Evolutionary conservation across 2,888 invertebrate species (phyloP).

Genomic region (Diaprepes abbreviatus): DNA sequence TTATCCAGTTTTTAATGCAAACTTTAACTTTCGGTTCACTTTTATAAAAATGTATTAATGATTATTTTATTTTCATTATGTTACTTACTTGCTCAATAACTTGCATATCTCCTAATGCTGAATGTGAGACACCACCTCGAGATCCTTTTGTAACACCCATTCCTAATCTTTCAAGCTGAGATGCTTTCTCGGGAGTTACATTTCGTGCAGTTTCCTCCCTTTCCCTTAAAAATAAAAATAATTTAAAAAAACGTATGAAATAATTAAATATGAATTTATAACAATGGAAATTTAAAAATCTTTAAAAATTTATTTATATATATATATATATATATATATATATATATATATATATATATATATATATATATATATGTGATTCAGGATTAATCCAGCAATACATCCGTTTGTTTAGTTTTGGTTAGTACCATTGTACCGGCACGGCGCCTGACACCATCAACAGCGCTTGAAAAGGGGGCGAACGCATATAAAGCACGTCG

Average conservation of each 20-base stretch:
- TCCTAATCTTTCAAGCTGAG: conserved; percentile 92
- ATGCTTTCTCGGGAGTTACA: conserved; percentile 73
- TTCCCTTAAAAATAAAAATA: conserved; percentile 40
- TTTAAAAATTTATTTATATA: background rate
- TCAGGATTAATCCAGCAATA: too few species aligned
- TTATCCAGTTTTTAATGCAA: too few species aligned
- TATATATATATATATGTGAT: background rate
- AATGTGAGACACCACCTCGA: conserved; percentile 82
- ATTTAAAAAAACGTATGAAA: background rate
- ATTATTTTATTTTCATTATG: too few species aligned
- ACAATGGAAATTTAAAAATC: background rate
- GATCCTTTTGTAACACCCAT: conserved; percentile 84
- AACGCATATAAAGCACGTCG: too few species aligned
- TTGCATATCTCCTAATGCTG: conserved; percentile 91
- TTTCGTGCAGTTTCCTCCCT: conserved; percentile 38
- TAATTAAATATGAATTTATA: background rate
- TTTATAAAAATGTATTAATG: too few species aligned
- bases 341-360: background rate
- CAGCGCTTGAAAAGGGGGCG: too few species aligned
- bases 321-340: conserved; percentile 70
- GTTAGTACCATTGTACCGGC: too few species aligned
- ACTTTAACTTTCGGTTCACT: too few species aligned
- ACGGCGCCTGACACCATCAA: too few species aligned
- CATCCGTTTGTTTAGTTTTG: too few species aligned
- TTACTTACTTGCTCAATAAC: conserved; percentile 82